Conservation (phyloP, 2,888 invertebrate genomes). For the Platerodrilus igneus region DNA sequence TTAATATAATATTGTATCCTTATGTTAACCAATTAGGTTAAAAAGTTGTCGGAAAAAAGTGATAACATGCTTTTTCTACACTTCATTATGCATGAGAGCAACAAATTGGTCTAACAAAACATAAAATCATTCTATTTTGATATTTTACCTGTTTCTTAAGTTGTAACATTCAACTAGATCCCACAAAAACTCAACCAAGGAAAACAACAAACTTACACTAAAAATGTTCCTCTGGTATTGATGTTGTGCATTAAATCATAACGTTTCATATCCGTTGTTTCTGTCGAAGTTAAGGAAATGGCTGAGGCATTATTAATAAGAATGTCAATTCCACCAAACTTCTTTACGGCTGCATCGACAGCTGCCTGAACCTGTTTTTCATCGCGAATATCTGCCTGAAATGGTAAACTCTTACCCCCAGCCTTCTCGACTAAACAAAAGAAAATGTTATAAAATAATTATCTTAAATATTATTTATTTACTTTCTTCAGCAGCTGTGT, state of each 20-base stretch:
- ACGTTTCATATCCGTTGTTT: constrained; percentile 87
- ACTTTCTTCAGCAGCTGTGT: constrained; percentile 87
- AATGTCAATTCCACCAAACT: constrained; percentile 95
- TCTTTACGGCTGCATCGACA: constrained; percentile 69
- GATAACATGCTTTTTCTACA: too few relatives aligned
- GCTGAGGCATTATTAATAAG: constrained; percentile 95
- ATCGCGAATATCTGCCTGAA: constrained; percentile 82
- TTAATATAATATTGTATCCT: too few relatives aligned
- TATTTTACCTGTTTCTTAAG: too few relatives aligned
- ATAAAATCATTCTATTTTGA: too few relatives aligned
- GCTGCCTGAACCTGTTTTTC: constrained; percentile 71
- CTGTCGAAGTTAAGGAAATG: constrained; percentile 78
- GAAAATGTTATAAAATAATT: neutral
- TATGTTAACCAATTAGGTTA: too few relatives aligned
- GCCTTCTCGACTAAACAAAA: constrained; percentile 68
- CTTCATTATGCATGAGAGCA: too few relatives aligned
- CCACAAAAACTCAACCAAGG: constrained; percentile 44
- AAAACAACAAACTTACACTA: constrained; percentile 88
- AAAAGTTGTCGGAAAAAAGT: too few relatives aligned
- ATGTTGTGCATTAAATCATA: constrained; percentile 95
- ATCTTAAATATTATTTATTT: constrained; percentile 35
- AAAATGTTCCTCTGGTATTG: constrained; percentile 91
- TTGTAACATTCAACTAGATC: too few relatives aligned
- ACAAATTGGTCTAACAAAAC: too few relatives aligned
- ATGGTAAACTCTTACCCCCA: constrained; percentile 82